These are phyloP conservation scores for Glaucidium brasilianum DNA, from an alignment of 2,113 vertebrate genomes.

Conservation along the genomic window DNA sequence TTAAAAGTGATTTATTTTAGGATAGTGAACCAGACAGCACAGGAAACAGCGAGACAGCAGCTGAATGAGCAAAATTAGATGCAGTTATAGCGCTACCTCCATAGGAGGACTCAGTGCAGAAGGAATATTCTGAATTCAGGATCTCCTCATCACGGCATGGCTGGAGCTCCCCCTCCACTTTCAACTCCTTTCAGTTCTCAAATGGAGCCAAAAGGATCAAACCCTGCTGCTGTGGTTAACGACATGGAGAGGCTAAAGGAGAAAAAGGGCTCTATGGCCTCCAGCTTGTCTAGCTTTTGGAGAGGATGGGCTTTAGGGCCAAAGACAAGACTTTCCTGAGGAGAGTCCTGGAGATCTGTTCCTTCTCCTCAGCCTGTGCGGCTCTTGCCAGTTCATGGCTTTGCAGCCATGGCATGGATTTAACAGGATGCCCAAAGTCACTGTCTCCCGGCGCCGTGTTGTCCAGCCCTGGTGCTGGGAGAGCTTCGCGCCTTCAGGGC, in stretches of 20 bases:
- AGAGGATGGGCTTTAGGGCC: background rate
- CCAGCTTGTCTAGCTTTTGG: background rate
- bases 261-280: background rate
- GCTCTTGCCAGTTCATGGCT: background rate
- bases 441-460: fast-evolving
- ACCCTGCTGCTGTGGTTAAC: background rate
- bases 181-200: background rate
- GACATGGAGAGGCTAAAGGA: background rate
- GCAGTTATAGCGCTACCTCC: background rate
- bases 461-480: fast-evolving
- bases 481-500: fast-evolving
- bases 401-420: background rate
- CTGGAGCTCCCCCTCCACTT: background rate
- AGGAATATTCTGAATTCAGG: background rate
- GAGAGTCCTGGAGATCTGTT: background rate
- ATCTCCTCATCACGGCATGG: background rate
- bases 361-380: background rate
- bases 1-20: background rate
- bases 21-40: background rate
- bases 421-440: background rate
- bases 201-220: background rate
- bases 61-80: background rate
- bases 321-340: background rate
- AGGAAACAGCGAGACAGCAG: background rate
- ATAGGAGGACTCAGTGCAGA: background rate